Evolutionary conservation across 2,888 invertebrate species (phyloP).

Genomic region (Drosophila robusta): DNA sequence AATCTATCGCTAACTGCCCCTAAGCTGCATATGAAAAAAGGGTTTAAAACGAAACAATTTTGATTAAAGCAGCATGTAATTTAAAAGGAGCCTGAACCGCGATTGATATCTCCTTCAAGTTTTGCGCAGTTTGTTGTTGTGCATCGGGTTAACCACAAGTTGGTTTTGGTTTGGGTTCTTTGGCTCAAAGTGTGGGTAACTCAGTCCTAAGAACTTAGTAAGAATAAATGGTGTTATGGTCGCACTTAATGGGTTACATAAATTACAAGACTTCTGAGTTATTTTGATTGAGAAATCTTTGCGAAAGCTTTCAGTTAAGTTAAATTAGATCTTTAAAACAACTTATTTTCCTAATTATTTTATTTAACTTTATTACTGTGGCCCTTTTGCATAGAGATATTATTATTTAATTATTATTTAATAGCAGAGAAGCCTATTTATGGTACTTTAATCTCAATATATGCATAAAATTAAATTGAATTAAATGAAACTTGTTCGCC

Average conservation of each 20-base stretch:
- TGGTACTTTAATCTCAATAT: constrained; percentile 2
- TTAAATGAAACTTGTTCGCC: constrained; percentile 17
- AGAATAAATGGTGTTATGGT: neutral
- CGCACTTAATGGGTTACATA: neutral
- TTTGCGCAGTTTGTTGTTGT: neutral
- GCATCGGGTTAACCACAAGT: neutral
- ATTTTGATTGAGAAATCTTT: neutral
- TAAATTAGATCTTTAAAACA: too few species aligned
- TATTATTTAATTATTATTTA: constrained; percentile 5
- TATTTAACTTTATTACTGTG: too few species aligned
- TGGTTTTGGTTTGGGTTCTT: neutral
- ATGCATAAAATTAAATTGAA: constrained; percentile 27
- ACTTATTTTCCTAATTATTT: neutral
- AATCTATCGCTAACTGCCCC: too few species aligned
- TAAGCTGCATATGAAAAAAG: too few species aligned
- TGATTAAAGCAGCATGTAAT: neutral
- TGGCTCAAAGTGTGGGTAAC: neutral
- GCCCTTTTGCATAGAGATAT: too few species aligned
- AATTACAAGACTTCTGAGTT: neutral
- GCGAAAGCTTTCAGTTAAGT: too few species aligned
- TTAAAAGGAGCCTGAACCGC: neutral
- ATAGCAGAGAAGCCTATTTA: neutral
- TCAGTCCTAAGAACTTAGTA: neutral
- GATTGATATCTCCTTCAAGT: constrained; percentile 2
- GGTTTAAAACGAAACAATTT: neutral